A percentile compares a stretch with the other conserved stretches of the same genome.
phyloP scores from a whole-genome alignment of 2,888 invertebrate genomes.

The Anthrax anthrax region DNA sequence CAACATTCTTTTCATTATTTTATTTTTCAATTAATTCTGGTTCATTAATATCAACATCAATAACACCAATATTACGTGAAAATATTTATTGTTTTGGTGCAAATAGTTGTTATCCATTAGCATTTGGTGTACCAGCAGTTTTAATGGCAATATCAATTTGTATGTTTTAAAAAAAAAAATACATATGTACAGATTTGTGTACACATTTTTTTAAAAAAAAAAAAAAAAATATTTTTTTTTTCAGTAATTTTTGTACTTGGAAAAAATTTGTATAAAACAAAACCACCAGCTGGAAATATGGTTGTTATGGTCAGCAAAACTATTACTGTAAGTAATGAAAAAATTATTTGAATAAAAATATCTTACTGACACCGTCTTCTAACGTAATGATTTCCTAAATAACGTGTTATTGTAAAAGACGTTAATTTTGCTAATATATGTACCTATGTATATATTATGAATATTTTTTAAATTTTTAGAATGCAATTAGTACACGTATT shows the following conservation, averaged over 20 bases:
- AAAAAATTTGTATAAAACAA: constrained; percentile 45
- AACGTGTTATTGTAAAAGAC: too few species aligned
- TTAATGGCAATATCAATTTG: constrained; percentile 56
- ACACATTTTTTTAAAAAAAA: too few species aligned
- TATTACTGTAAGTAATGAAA: constrained; percentile 41
- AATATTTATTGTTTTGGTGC: constrained; percentile 50
- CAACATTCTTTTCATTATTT: constrained; percentile 60
- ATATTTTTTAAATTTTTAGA: too few species aligned
- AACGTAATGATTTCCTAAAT: too few species aligned
- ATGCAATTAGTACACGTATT: constrained; percentile 34
- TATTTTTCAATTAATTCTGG: constrained; percentile 56
- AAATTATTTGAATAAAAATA: neutral
- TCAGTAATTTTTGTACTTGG: constrained; percentile 59
- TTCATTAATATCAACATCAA: constrained; percentile 53
- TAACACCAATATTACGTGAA: constrained; percentile 59
- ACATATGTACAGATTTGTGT: too few species aligned
- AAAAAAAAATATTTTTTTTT: constrained; percentile 17
- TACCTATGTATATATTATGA: too few species aligned
- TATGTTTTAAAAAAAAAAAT: constrained; percentile 28
- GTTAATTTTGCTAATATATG: too few species aligned
- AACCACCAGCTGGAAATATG: constrained; percentile 54
- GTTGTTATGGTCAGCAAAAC: constrained; percentile 49
- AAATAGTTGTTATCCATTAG: constrained; percentile 53
- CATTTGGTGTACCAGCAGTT: constrained; percentile 63
- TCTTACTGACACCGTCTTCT: too few species aligned